Conservation (phyloP, 1,140 invertebrate genomes). For the Ostrea edulis region DNA sequence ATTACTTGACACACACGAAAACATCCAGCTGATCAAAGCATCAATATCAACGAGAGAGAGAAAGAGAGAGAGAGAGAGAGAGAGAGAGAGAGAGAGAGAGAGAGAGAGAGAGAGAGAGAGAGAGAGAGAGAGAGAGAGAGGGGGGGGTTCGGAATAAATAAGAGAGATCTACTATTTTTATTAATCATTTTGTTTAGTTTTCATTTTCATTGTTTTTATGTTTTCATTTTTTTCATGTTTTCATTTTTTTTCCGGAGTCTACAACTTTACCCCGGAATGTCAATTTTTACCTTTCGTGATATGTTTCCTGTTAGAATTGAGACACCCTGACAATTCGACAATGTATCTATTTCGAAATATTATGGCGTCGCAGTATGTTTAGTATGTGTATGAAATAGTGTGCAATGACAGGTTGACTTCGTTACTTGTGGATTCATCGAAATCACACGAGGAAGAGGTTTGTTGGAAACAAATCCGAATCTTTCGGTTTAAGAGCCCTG, state of each 20-base stretch:
- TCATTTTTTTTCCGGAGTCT: neutral
- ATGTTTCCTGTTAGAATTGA: neutral
- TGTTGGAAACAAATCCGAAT: no score
- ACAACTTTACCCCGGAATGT: neutral
- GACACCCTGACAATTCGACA: neutral
- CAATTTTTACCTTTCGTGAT: neutral
- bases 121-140: conserved; percentile 9
- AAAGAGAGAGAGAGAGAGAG: neutral
- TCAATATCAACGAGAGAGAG: neutral
- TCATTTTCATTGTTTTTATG: no score
- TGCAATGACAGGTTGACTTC: no score
- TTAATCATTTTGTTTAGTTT: no score
- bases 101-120: conserved; percentile 1
- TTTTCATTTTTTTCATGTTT: no score
- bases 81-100: conserved; percentile 1
- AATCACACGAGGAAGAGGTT: no score
- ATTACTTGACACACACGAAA: no score
- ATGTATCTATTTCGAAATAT: neutral
- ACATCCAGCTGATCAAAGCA: neutral
- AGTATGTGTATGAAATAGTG: no score
- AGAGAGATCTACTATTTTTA: no score
- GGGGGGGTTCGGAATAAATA: no score
- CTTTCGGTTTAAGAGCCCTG: no score
- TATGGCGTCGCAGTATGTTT: neutral
- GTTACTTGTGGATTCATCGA: no score